A percentile compares a stretch with the other conserved stretches of the same genome.
Conservation (phyloP, 2,797 vertebrate species). For the Tragelaphus oryx region DNA sequence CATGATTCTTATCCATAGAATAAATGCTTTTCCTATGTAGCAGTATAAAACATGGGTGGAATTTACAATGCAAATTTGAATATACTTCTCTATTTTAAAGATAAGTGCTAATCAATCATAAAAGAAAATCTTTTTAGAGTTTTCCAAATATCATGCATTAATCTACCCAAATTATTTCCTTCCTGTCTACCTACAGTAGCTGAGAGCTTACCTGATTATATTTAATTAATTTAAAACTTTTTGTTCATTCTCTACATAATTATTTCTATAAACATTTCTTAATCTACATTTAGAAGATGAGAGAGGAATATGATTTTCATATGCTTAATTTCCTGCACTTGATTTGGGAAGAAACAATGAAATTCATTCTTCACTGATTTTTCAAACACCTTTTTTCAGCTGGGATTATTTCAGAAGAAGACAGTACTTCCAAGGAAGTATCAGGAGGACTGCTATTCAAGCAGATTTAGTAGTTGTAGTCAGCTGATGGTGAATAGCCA, state of each 20-base stretch:
- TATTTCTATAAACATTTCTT: constrained; percentile 66
- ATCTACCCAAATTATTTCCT: constrained; percentile 60
- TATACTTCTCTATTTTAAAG: constrained; percentile 36
- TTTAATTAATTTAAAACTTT: constrained; percentile 68
- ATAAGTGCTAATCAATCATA: constrained; percentile 51
- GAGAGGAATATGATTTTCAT: constrained; percentile 53
- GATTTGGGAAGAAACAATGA: constrained; percentile 60
- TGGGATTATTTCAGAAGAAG: constrained; percentile 18
- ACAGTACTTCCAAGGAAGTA: not conserved
- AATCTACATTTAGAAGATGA: constrained; percentile 65
- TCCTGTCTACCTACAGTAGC: constrained; percentile 52
- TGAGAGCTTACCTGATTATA: constrained; percentile 65
- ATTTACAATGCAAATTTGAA: constrained; percentile 37
- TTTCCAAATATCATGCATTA: constrained; percentile 55
- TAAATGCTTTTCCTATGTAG: not conserved
- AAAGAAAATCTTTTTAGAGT: not conserved
- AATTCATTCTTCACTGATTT: constrained; percentile 58
- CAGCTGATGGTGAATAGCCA: not conserved
- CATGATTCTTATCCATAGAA: not conserved
- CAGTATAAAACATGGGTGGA: not conserved
- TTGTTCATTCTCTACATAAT: constrained; percentile 67
- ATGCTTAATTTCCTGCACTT: constrained; percentile 63
- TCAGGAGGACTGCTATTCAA: not conserved
- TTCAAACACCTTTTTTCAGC: constrained; percentile 22
- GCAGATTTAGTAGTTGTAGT: not conserved